Conservation (phyloP, 2,888 invertebrate species). For the Acrocera orbiculus region DNA sequence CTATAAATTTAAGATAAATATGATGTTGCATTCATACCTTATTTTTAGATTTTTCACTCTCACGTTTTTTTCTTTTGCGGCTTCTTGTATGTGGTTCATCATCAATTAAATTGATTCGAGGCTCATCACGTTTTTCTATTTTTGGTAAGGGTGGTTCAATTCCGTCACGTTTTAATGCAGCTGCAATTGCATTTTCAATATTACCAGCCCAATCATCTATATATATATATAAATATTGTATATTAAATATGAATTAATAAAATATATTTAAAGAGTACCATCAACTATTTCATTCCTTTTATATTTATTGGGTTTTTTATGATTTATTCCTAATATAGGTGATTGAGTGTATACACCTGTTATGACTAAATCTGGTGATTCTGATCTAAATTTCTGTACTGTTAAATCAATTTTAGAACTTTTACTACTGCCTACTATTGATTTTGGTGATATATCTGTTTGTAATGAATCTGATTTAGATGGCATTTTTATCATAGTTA, state of each 20-base stretch:
- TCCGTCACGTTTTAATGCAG: conserved; percentile 52
- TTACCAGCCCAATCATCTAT: conserved; percentile 60
- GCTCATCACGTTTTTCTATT: conserved; percentile 33
- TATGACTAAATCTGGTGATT: neutral
- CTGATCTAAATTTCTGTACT: neutral
- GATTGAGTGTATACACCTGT: neutral
- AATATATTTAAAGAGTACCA: conserved; percentile 23
- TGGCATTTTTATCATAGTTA: conserved; percentile 1
- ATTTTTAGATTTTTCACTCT: conserved; percentile 16
- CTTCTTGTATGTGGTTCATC: conserved; percentile 18
- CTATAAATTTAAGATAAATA: neutral
- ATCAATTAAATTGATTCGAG: conserved; percentile 31
- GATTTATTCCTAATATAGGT: no score
- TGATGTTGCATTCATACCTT: conserved; percentile 8
- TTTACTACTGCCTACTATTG: neutral
- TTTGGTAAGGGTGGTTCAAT: conserved; percentile 27
- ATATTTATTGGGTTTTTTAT: neutral
- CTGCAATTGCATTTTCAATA: conserved; percentile 61
- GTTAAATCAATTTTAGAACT: neutral
- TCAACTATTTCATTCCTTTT: conserved; percentile 3
- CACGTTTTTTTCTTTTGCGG: conserved; percentile 23
- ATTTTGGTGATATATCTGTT: conserved; percentile 10
- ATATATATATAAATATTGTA: neutral
- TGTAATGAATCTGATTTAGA: neutral
- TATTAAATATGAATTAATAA: neutral